phyloP scores from a whole-genome alignment of 2,797 vertebrate genomes.

The Lagorchestes hirsutus region DNA sequence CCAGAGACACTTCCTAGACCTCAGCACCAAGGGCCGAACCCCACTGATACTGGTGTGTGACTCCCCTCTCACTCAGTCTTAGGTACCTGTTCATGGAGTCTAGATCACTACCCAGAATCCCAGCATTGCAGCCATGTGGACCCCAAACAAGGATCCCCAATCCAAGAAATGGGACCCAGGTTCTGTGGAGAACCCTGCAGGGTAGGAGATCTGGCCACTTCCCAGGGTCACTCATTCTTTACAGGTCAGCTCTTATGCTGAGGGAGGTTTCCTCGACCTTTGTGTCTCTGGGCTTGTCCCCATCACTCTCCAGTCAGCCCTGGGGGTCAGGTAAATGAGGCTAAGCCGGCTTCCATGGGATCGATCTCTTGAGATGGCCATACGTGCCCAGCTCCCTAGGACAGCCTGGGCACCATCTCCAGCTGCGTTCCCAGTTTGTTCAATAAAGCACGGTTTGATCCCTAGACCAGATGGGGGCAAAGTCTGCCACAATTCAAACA shows the following conservation, averaged over 20 bases:
- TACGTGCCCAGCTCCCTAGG: not conserved
- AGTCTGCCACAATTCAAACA: not conserved
- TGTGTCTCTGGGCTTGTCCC: not conserved
- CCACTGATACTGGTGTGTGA: not conserved
- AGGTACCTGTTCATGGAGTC: too few relatives aligned
- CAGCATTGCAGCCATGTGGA: not conserved
- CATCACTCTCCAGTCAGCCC: not conserved
- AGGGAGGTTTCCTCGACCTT: not conserved
- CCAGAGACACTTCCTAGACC: not conserved
- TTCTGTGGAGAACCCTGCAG: not conserved
- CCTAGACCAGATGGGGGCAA: not conserved
- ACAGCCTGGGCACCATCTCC: fast-evolving
- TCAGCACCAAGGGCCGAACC: not conserved
- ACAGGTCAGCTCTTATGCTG: not conserved
- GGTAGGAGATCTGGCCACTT: too few relatives aligned
- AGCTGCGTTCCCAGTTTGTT: not conserved
- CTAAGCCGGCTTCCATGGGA: not conserved
- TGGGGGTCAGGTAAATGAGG: not conserved
- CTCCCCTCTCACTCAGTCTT: too few relatives aligned
- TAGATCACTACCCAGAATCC: not conserved
- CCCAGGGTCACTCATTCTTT: not conserved
- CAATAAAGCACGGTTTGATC: not conserved
- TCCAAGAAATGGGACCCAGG: not conserved
- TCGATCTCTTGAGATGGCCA: not conserved
- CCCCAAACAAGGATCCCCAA: not conserved